Base-by-base conservation (phyloP, 2,797 vertebrate genomes). In the Gallinago nigripennis region DNA sequence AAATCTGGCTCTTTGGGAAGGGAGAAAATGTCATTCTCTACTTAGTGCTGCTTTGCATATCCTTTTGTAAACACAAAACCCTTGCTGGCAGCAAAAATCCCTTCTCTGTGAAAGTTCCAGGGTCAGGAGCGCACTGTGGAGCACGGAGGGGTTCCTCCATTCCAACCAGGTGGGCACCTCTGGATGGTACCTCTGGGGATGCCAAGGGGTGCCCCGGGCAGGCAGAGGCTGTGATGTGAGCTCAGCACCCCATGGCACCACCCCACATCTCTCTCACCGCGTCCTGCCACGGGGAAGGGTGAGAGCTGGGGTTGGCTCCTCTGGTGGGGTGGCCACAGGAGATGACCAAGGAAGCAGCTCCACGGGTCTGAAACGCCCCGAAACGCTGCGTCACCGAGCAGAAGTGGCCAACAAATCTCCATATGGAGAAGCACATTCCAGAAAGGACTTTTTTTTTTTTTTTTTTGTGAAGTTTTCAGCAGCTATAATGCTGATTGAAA, bases 1-100 rank as follows among this genome's bases (percentile, higher is more conserved):
- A 96, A 97, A 96, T 86, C 95, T 92, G 95, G 86, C 89, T 96
- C 95, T 96, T 94, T 88, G 94, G 81, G 88, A 95, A 95, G 85
- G 95, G 92, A 92, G 88, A 84, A 95, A 94, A 97, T 94, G 95
- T 96, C 95, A 48, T 78, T 86, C 96, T 79, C 86, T 95, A 95
- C 96, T 93, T 96, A 95, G 92, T 51, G 76, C 93, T 91, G 53
- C 90, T 97, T 96, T 97, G 95, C 95, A 94, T 94, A 84, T 81
- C 90, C 96, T 92, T 95, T 92, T 88, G 95, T 71, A 82, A 69
- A 95, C 73, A 75, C 82, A 39, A 92, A 94, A 73, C 58, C 51
- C 68, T 83, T 51, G 82, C 51, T 69, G 94, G 89, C 95, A 92
- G 93, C 82, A n/a, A 66, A 91, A 94, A 51, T 16, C 20, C 45